These are phyloP conservation scores for Helogale parvula DNA, from an alignment of 2,113 vertebrate species.

Conservation along the genomic window DNA sequence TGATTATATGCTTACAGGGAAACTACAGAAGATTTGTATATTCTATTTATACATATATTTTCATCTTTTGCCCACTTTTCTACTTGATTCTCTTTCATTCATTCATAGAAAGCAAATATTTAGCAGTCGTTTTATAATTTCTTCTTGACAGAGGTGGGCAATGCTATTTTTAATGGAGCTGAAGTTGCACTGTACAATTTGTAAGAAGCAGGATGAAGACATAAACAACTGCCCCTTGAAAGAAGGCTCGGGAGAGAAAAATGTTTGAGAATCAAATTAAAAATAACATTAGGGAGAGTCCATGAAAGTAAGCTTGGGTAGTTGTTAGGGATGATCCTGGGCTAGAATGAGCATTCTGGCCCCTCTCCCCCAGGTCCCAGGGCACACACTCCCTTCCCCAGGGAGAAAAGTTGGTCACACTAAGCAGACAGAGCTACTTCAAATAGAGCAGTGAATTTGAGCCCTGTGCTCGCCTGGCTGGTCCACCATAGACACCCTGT, in stretches of 20 bases:
- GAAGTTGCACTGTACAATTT: conserved; percentile 62
- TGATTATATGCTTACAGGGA: not conserved
- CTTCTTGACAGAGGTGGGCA: conserved; percentile 27
- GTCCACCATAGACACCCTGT: not conserved
- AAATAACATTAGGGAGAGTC: not conserved
- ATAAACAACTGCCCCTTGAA: conserved; percentile 69
- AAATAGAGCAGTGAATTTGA: not conserved
- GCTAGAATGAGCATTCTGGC: not conserved
- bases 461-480: not conserved
- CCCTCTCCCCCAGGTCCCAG: not conserved
- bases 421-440: not conserved
- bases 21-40: not conserved
- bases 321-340: no score
- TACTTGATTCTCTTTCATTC: not conserved
- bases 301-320: not conserved
- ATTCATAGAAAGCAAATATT: not conserved
- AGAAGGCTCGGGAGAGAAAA: not conserved
- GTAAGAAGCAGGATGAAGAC: conserved; percentile 49
- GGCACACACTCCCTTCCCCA: not conserved
- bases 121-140: not conserved
- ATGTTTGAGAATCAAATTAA: conserved; percentile 19
- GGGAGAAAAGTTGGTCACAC: no score
- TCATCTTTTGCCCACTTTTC: not conserved
- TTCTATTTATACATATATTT: no score
- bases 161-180: conserved; percentile 29